Evolutionary conservation across 2,888 invertebrate species (phyloP).

Genomic region (Eristalis arbustorum): DNA sequence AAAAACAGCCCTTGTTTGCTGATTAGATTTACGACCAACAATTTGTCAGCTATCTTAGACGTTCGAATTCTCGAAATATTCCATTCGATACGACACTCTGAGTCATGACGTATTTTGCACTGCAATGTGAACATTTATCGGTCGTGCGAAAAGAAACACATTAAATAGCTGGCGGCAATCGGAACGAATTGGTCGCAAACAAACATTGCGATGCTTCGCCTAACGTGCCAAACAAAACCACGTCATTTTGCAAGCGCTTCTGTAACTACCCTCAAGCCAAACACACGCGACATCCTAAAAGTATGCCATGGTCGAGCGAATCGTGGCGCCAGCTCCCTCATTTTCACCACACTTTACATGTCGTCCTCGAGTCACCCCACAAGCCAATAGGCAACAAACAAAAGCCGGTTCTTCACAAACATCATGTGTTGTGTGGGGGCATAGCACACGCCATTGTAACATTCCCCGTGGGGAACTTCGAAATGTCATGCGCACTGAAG

Average conservation of each 20-base stretch:
- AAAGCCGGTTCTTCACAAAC: neutral
- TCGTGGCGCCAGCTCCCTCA: neutral
- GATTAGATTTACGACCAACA: too few relatives aligned
- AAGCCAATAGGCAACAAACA: neutral
- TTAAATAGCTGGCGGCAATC: too few relatives aligned
- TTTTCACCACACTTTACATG: neutral
- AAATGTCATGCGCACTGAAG: neutral
- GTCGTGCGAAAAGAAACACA: too few relatives aligned
- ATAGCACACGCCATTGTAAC: neutral
- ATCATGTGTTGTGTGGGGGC: neutral
- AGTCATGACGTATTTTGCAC: too few relatives aligned
- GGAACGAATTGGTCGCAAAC: too few relatives aligned
- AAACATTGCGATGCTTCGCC: neutral
- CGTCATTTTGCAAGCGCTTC: neutral
- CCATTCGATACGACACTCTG: too few relatives aligned
- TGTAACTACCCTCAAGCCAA: neutral
- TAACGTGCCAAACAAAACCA: neutral
- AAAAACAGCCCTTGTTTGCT: too few relatives aligned
- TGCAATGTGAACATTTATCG: too few relatives aligned
- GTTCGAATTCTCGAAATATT: too few relatives aligned
- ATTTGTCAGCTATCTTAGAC: too few relatives aligned
- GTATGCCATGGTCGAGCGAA: neutral
- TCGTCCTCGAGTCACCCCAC: neutral
- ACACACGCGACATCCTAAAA: neutral
- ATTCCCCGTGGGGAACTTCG: neutral